phyloP scores from a whole-genome alignment of 2,888 invertebrate genomes.

The Morpho helenor region DNA sequence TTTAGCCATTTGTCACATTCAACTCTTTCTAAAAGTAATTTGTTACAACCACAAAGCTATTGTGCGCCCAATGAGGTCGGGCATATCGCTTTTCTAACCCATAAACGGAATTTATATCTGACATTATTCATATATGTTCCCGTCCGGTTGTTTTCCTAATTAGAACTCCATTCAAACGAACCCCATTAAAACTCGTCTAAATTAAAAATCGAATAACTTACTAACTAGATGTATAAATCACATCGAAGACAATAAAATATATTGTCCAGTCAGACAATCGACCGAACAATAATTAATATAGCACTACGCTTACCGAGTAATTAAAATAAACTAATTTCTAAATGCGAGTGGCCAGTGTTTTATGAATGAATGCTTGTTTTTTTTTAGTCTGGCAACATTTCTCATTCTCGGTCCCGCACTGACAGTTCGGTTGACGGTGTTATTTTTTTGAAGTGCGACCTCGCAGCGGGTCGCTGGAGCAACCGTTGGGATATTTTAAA shows the following conservation, averaged over 20 bases:
- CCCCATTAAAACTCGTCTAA: slow-evolving; percentile 77
- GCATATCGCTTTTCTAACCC: slow-evolving; percentile 57
- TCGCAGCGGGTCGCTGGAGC: slow-evolving; percentile 63
- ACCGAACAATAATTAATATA: slow-evolving; percentile 69
- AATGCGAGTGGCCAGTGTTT: slow-evolving; percentile 57
- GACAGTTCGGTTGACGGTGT: slow-evolving; percentile 69
- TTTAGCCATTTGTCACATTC: slow-evolving; percentile 54
- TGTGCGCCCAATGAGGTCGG: slow-evolving; percentile 41
- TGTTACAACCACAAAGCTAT: slow-evolving; percentile 47
- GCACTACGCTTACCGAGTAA: slow-evolving; percentile 70
- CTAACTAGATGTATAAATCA: slow-evolving; percentile 78
- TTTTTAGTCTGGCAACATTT: slow-evolving; percentile 67
- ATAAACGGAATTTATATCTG: slow-evolving; percentile 71
- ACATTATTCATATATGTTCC: slow-evolving; percentile 65
- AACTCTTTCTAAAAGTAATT: slow-evolving; percentile 60
- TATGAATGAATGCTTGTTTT: slow-evolving; percentile 67
- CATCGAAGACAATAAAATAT: slow-evolving; percentile 75
- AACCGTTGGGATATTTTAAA: slow-evolving; percentile 61
- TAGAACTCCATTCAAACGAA: slow-evolving; percentile 74
- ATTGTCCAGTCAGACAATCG: slow-evolving; percentile 61
- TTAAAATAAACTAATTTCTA: slow-evolving; percentile 78
- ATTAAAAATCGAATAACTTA: slow-evolving; percentile 78
- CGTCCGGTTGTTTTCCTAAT: slow-evolving; percentile 73
- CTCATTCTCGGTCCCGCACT: slow-evolving; percentile 66
- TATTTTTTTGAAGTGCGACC: slow-evolving; percentile 69